These are phyloP conservation scores for Megalopta genalis DNA, from an alignment of 1,140 invertebrate species.

Conservation along the genomic window DNA sequence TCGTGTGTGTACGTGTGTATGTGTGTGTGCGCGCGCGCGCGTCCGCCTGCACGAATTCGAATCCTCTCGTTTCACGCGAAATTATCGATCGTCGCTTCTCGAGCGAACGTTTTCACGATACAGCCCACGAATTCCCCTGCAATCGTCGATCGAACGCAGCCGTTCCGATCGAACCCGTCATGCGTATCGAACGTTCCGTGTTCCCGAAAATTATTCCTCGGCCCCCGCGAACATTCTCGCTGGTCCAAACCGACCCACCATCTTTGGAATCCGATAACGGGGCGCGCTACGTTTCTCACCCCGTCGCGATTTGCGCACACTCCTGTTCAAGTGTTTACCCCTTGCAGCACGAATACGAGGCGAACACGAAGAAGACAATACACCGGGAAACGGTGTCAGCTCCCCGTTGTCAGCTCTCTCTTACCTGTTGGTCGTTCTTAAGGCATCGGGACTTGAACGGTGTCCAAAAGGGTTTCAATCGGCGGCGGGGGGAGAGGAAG, in stretches of 20 bases:
- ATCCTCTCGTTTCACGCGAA: no score
- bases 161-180: not conserved
- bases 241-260: slow-evolving; percentile 29
- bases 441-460: not conserved
- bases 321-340: slow-evolving; percentile 35
- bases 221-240: not conserved
- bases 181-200: no score
- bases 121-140: no score
- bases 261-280: slow-evolving; percentile 28
- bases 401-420: not conserved
- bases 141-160: not conserved
- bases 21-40: no score
- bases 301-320: slow-evolving; percentile 34
- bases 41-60: no score
- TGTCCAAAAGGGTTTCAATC: not conserved
- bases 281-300: slow-evolving; percentile 33
- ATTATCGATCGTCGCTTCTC: no score
- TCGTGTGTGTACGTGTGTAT: no score
- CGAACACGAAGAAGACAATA: not conserved
- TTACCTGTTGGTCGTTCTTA: not conserved
- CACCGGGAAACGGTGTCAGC: not conserved
- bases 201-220: slow-evolving; percentile 6
- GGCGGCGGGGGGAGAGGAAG: no score
- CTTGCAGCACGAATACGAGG: not conserved
- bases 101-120: no score